These are phyloP conservation scores for Carposina sasakii DNA, from an alignment of 1,140 invertebrate genomes.

Conservation along the genomic window DNA sequence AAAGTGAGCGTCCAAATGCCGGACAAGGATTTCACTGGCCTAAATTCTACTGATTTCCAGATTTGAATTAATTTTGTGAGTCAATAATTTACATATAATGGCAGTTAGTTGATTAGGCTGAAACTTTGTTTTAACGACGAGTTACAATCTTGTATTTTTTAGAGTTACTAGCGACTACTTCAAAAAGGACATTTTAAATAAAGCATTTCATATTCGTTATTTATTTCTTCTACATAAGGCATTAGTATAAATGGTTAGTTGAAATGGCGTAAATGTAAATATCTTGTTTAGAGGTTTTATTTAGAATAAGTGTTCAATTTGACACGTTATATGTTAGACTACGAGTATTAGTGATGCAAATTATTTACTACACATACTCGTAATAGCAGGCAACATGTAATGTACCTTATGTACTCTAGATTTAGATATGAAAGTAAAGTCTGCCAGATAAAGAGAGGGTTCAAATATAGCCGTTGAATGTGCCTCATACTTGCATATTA, in stretches of 20 bases:
- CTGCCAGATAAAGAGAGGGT: too few relatives aligned
- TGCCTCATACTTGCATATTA: too few relatives aligned
- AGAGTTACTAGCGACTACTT: conserved; percentile 55
- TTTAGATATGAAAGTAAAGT: too few relatives aligned
- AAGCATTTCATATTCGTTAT: conserved; percentile 70
- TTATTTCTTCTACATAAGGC: conserved; percentile 67
- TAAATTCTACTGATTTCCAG: too few relatives aligned
- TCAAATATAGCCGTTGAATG: too few relatives aligned
- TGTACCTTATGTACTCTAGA: too few relatives aligned
- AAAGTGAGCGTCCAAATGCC: too few relatives aligned
- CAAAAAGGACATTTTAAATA: conserved; percentile 61
- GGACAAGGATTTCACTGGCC: too few relatives aligned
- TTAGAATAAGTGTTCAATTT: conserved; percentile 68
- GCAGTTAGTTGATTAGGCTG: conserved; percentile 60
- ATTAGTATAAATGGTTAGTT: conserved; percentile 67
- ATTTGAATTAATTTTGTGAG: conserved; percentile 39
- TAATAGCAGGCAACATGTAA: too few relatives aligned
- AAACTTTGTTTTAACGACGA: conserved; percentile 60
- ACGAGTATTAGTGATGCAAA: too few relatives aligned
- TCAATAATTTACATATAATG: conserved; percentile 49
- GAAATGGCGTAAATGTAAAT: conserved; percentile 65
- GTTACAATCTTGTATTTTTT: conserved; percentile 57
- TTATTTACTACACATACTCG: too few relatives aligned
- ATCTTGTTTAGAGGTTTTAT: conserved; percentile 67
- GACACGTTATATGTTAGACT: conserved; percentile 59